These are phyloP conservation scores for Amiota communis DNA, from an alignment of 2,888 invertebrate species.

Conservation along the genomic window DNA sequence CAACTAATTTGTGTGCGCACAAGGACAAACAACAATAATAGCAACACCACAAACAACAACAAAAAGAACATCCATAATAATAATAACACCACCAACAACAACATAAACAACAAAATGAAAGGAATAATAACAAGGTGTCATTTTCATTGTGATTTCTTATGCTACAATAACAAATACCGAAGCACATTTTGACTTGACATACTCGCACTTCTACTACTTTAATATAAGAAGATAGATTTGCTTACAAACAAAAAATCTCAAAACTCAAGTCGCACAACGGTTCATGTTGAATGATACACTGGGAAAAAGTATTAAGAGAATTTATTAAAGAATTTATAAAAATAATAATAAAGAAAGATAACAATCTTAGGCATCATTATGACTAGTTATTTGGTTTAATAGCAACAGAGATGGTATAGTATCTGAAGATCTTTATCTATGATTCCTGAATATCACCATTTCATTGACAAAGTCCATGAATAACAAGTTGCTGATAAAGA, in stretches of 20 bases:
- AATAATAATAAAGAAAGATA: too few relatives aligned
- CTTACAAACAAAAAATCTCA: not conserved
- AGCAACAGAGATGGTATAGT: too few relatives aligned
- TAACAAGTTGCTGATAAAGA: too few relatives aligned
- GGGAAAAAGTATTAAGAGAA: too few relatives aligned
- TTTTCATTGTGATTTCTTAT: conserved; percentile 20
- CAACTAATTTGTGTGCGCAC: conserved; percentile 55
- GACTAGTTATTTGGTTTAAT: too few relatives aligned
- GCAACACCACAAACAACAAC: conserved; percentile 40
- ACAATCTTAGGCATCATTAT: too few relatives aligned
- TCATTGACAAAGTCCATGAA: too few relatives aligned
- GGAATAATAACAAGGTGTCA: not conserved
- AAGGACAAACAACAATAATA: conserved; percentile 36
- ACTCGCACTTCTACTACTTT: not conserved
- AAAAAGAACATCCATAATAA: conserved; percentile 18
- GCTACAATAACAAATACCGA: not conserved
- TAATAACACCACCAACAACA: conserved; percentile 40
- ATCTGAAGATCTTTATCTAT: too few relatives aligned
- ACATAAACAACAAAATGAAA: conserved; percentile 32
- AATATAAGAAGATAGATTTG: not conserved
- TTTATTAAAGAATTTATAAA: too few relatives aligned
- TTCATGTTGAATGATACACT: too few relatives aligned
- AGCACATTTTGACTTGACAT: not conserved
- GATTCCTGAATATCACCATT: too few relatives aligned
- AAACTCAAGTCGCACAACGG: too few relatives aligned